These are phyloP conservation scores for Heteromormyrus szaboi DNA, from an alignment of 2,797 vertebrate species.

Conservation along the genomic window DNA sequence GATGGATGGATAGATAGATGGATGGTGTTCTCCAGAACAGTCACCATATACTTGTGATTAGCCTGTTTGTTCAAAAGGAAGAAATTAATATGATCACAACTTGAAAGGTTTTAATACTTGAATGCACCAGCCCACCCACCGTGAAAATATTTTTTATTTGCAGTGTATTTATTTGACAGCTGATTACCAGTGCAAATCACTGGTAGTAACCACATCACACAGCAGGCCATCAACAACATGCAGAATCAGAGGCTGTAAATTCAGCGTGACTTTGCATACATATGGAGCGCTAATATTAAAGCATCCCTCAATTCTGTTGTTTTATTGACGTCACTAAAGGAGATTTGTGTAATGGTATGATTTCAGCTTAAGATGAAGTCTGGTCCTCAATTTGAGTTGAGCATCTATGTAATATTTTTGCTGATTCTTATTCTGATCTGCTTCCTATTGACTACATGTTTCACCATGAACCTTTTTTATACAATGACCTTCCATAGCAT, in stretches of 20 bases:
- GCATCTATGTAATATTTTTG: not conserved
- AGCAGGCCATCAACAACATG: not conserved
- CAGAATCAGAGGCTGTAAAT: not conserved
- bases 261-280: not conserved
- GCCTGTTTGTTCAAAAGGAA: not conserved
- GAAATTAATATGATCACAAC: not conserved
- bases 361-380: not conserved
- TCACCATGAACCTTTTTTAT: not conserved
- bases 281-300: not conserved
- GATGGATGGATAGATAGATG: not conserved
- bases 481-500: not conserved
- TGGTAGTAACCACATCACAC: not conserved
- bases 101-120: not conserved
- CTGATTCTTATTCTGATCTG: not conserved
- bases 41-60: not conserved
- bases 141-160: not conserved
- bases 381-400: not conserved
- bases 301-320: not conserved
- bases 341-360: not conserved
- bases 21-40: not conserved
- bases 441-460: not conserved
- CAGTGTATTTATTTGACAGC: not conserved
- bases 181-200: not conserved
- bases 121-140: not conserved
- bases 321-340: not conserved